phyloP scores from a whole-genome alignment of 2,113 vertebrate species.

The Strigops habroptila region DNA sequence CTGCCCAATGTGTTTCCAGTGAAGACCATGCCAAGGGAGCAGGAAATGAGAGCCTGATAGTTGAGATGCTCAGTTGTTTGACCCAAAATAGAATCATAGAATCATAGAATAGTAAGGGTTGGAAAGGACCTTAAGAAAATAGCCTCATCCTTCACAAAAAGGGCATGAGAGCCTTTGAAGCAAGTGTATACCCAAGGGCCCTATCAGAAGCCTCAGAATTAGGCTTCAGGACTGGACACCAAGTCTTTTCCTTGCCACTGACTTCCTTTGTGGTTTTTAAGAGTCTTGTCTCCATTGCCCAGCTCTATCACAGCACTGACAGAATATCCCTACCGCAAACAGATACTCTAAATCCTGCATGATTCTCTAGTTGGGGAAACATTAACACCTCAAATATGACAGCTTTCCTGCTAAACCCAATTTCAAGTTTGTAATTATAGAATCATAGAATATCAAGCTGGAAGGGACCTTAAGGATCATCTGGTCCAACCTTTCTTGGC shows the following conservation, averaged over 20 bases:
- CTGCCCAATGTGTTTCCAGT: neutral
- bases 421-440: neutral
- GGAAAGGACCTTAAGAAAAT: no score
- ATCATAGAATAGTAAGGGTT: no score
- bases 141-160: neutral
- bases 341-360: neutral
- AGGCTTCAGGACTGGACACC: neutral
- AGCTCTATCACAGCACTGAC: neutral
- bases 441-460: neutral
- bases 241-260: neutral
- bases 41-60: neutral
- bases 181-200: neutral
- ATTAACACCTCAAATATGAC: neutral
- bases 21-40: neutral
- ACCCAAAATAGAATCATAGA: neutral
- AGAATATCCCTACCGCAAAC: neutral
- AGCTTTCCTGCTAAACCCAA: neutral
- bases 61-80: neutral
- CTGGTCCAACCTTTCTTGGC: neutral
- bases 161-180: rapidly evolving
- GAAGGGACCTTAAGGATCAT: neutral
- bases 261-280: neutral
- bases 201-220: neutral
- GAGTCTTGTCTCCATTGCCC: neutral
- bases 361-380: neutral